Percentiles rank a stretch among this genome's conserved stretches.
Conservation (phyloP, 2,888 invertebrate species). For the Sericinus montela region DNA sequence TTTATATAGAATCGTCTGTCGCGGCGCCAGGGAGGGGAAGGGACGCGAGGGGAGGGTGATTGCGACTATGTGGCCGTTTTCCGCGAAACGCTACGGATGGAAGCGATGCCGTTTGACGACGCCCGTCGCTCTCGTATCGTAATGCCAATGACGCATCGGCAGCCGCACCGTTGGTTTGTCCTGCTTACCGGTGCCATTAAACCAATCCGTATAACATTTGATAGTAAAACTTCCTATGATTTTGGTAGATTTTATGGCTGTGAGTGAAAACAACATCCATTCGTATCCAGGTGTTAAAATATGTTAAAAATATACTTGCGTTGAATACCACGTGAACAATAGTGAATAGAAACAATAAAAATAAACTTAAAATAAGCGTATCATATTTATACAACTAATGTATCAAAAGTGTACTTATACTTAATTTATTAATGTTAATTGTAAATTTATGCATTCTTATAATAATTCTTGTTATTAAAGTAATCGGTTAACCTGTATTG, state of each 20-base stretch:
- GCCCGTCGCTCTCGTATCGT: slow-evolving; percentile 46
- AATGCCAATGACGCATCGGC: slow-evolving; percentile 59
- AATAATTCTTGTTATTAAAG: slow-evolving; percentile 5
- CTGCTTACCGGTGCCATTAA: slow-evolving; percentile 37
- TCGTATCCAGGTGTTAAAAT: too few relatives aligned
- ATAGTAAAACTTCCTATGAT: slow-evolving; percentile 28
- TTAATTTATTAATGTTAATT: slow-evolving; percentile 2
- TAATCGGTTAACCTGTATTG: slow-evolving; percentile 36
- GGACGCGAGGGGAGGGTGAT: slow-evolving; percentile 28
- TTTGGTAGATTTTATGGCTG: slow-evolving; percentile 39
- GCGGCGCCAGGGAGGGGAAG: slow-evolving; percentile 47
- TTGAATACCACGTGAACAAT: slow-evolving; percentile 19
- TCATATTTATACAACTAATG: not conserved
- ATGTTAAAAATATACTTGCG: slow-evolving; percentile 33
- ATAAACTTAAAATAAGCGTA: not conserved
- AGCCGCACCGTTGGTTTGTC: slow-evolving; percentile 56
- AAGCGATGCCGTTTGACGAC: slow-evolving; percentile 48
- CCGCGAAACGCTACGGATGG: slow-evolving; percentile 71
- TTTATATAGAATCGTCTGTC: slow-evolving; percentile 70
- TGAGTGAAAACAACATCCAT: slow-evolving; percentile 47
- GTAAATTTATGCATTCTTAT: not conserved
- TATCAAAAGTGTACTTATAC: not conserved
- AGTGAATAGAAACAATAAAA: too few relatives aligned
- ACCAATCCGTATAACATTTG: slow-evolving; percentile 28
- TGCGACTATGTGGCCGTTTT: slow-evolving; percentile 68